Evolutionary conservation across 2,888 invertebrate genomes (phyloP), one percentile per base, ranked within the genome.

Genomic region (Loripinus fragilis): DNA sequence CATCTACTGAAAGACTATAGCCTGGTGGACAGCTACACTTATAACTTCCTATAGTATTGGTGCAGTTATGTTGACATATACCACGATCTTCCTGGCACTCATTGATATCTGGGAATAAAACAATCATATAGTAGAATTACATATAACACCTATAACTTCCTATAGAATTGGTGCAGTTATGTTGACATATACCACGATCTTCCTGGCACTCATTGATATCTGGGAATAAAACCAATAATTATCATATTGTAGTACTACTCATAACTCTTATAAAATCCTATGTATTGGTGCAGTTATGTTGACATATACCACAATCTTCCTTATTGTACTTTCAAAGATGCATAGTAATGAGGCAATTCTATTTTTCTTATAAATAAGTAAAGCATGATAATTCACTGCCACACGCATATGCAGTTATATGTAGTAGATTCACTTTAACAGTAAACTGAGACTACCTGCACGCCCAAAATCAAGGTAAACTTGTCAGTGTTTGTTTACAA

Each of bases 111-210:
- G 85, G 5, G 20, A 28, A 28, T 25, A 55, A 55, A 25, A 5
- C 23, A 28, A 41, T 41, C n/a, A n/a, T n/a, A n/a, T n/a, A n/a
- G n/a, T n/a, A n/a, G n/a, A n/a, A n/a, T n/a, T n/a, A n/a, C n/a
- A n/a, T n/a, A n/a, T n/a, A n/a, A 77, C 94, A 93, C 3, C 77
- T 78, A 85, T 91, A 94, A 28, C 93, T 90, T 15, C 94, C 94
- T 8, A 92, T 86, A 10, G 90, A 89, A 86, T 93, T 93, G 52
- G 88, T 88, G 86, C 93, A 93, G 78, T 88, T 88, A 82, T 93
- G 93, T 76, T 93, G 93, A 81, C 93, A 93, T 30, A 89, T 86
- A 23, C 86, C 83, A 12, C 71, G 73, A 20, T 86, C 83, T 30
- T 86, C 84, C 5, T 64, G 25, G 85, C 93, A 93, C 74, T 93